Percentiles rank a stretch among this genome's conserved stretches.
phyloP scores from a whole-genome alignment of 1,140 invertebrate genomes.

The Caenorhabditis inopinata region DNA sequence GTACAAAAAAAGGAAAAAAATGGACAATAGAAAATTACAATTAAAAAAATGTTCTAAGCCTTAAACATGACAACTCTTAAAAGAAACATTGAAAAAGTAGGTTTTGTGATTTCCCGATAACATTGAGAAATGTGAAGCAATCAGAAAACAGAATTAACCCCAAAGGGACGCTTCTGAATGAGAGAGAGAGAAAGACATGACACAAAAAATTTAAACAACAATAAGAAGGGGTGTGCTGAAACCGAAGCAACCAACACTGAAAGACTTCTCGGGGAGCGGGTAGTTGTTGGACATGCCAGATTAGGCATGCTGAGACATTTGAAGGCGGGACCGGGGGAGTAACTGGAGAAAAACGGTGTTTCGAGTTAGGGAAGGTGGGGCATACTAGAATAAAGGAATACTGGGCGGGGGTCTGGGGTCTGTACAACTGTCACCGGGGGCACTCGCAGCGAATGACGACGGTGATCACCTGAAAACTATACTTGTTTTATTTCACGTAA shows the following conservation, averaged over 20 bases:
- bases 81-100: too few relatives aligned
- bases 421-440: constrained; percentile 28
- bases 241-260: background rate
- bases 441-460: constrained; percentile 30
- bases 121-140: too few relatives aligned
- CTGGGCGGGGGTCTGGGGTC: background rate
- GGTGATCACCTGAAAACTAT: background rate
- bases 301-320: background rate
- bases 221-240: background rate
- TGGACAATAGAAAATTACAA: background rate
- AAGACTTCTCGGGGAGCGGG: background rate
- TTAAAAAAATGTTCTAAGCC: too few relatives aligned
- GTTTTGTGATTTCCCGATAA: too few relatives aligned
- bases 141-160: too few relatives aligned
- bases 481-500: background rate
- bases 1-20: background rate
- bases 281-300: background rate
- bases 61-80: too few relatives aligned
- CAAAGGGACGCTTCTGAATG: too few relatives aligned
- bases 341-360: background rate
- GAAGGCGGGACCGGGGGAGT: background rate
- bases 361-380: background rate
- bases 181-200: background rate
- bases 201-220: background rate
- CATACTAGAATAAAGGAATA: background rate